Conservation (phyloP, 2,888 invertebrate species). For the Meiosimyza platycephala region DNA sequence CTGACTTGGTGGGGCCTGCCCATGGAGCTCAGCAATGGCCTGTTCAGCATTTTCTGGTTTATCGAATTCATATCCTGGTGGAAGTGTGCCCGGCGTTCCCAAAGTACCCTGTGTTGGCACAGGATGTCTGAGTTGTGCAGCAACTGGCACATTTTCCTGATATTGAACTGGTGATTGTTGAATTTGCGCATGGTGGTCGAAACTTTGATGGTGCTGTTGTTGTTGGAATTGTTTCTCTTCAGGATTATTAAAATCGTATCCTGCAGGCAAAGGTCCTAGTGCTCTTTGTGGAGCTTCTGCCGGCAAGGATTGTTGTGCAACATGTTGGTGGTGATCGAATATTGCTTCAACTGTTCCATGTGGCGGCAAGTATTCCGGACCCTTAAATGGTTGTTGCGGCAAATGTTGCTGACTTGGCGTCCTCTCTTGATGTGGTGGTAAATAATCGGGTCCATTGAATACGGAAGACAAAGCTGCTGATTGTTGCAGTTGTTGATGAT, state of each 20-base stretch:
- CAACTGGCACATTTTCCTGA: not conserved
- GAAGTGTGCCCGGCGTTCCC: conserved; percentile 38
- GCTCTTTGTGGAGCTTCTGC: not conserved
- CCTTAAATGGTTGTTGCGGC: conserved; percentile 39
- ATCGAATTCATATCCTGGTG: conserved; percentile 55
- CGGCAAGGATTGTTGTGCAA: not conserved
- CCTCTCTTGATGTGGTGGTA: conserved; percentile 1
- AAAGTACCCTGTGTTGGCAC: not conserved
- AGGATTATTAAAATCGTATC: conserved; percentile 1
- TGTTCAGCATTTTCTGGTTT: conserved; percentile 53
- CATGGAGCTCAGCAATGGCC: conserved; percentile 53
- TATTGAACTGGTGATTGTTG: not conserved
- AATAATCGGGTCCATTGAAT: conserved; percentile 27
- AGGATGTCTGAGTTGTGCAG: not conserved
- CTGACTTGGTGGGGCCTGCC: conserved; percentile 45
- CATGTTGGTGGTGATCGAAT: not conserved
- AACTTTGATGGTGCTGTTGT: not conserved
- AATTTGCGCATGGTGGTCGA: not conserved
- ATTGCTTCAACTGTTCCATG: not conserved
- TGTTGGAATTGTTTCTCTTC: not conserved
- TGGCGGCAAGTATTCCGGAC: conserved; percentile 48
- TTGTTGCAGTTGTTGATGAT: not conserved
- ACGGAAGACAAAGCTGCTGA: not conserved
- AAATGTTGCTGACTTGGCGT: not conserved
- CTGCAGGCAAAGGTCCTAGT: conserved; percentile 30